These are phyloP conservation scores for Habrosyne pyritoides DNA, from an alignment of 2,888 invertebrate species.

Conservation along the genomic window DNA sequence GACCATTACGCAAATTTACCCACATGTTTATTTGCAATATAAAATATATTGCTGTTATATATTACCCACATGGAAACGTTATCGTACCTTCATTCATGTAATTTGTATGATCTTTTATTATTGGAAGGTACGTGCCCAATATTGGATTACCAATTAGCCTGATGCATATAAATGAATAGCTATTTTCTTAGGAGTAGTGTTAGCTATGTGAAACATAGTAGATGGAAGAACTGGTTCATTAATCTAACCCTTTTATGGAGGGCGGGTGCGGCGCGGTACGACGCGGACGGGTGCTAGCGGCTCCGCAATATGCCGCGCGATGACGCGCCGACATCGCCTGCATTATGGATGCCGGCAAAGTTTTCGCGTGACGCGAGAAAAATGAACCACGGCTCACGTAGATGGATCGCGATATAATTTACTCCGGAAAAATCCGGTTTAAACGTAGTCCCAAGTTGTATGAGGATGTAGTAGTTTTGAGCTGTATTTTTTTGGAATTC, in stretches of 20 bases:
- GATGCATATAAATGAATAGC: not conserved
- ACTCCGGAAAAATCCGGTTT: conserved; percentile 37
- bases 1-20: conserved; percentile 79
- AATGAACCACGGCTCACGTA: conserved; percentile 73
- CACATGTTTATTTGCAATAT: conserved; percentile 81
- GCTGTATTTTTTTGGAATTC: not conserved
- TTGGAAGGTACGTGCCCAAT: conserved; percentile 6
- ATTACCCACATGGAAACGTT: conserved; percentile 43
- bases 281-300: conserved; percentile 22
- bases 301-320: conserved; percentile 73
- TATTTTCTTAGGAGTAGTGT: not conserved
- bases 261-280: conserved; percentile 20
- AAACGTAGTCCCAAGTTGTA: not conserved
- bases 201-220: not conserved
- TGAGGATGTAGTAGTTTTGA: not conserved
- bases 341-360: conserved; percentile 79
- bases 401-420: conserved; percentile 73
- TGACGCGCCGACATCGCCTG: conserved; percentile 79
- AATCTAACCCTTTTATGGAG: conserved; percentile 68
- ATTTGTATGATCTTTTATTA: conserved; percentile 22
- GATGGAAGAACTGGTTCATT: conserved; percentile 52
- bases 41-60: conserved; percentile 69
- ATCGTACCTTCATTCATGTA: conserved; percentile 39
- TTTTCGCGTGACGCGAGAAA: conserved; percentile 79
- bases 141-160: not conserved